Base-by-base conservation (phyloP, 2,113 vertebrate species). In the Trematomus loennbergii region DNA sequence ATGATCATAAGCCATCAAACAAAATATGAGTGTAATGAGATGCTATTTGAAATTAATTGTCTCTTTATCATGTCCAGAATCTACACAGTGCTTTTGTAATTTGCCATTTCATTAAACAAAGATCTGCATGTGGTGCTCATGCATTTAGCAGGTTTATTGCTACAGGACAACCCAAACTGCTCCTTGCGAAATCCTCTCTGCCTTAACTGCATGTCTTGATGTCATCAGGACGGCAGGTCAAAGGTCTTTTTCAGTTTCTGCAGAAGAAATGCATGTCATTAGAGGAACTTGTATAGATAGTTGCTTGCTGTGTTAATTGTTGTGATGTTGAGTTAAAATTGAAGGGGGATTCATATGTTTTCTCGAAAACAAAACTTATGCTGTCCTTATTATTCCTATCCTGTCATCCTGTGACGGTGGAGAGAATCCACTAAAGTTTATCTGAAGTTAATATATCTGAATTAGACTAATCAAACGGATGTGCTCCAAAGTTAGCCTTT, bases 61-160 rank as follows among this genome's bases (percentile, higher is more conserved):
- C 12, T 53, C 15, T 36, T 36, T 36, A 36, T 6, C 36, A 36
- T 25, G 25, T 25, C 25, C 25, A 25, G 25, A 25, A 25, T 25
- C 25, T 25, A 25, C 25, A 25, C 25, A 25, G 25, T 25, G 25
- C 25, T 25, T 25, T 25, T 25, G 25, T 25, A 25, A 25, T 25
- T 25, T 25, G 25, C 25, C 25, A 25, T 25, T 25, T 25, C 25
- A 25, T 25, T 18, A 43, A 4, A 12, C 20, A 57, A 16, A 6
- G 53, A 5, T 46, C 40, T 33, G 6, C 0, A 1, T 49, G 43
- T 49, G 1, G 50, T 49, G 18, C 9, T 57, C 17, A 48, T 16
- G 10, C n/a, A 7, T 9, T 73, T 18, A 76, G 5, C 64, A 50
- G 5, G 22, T 83, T 79, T 82, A 75, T 82, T 86, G 25, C 52